Percentiles rank a stretch among this genome's conserved stretches.
Conservation (phyloP, 2,113 vertebrate genomes). For the Psittacara wagleri region DNA sequence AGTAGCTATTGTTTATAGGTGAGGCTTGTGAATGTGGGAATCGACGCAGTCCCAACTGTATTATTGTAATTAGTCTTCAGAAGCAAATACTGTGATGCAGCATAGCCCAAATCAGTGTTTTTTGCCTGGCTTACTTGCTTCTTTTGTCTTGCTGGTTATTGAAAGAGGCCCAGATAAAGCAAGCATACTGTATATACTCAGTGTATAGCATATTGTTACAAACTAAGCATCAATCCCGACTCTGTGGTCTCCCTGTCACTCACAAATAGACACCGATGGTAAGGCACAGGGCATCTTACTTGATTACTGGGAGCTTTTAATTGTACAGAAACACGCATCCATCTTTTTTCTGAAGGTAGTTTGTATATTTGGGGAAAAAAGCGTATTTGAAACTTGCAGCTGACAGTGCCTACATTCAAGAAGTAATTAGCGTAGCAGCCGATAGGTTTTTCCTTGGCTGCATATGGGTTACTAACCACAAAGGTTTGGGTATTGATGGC, state of each 20-base stretch:
- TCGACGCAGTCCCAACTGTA: neutral
- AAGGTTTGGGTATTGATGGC: neutral
- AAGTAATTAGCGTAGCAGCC: neutral
- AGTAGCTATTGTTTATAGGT: neutral
- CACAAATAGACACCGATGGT: neutral
- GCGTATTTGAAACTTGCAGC: neutral
- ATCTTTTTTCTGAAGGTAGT: neutral
- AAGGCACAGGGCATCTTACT: neutral
- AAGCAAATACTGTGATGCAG: accelerated
- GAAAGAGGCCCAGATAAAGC: neutral
- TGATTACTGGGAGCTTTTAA: neutral
- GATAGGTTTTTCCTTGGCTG: neutral
- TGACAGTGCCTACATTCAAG: neutral
- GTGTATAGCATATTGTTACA: neutral
- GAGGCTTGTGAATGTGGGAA: neutral
- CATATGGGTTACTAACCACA: neutral
- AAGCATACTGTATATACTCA: neutral
- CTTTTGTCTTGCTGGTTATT: neutral
- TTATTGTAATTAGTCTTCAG: neutral
- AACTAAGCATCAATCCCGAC: neutral
- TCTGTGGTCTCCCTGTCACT: neutral
- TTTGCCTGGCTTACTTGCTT: neutral
- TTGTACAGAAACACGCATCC: neutral
- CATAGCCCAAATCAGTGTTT: neutral
- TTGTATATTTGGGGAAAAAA: neutral